Percentiles rank a stretch among this genome's conserved stretches.
These are phyloP conservation scores for Phalanger gymnotis DNA, from an alignment of 2,797 vertebrate genomes.

Conservation along the genomic window DNA sequence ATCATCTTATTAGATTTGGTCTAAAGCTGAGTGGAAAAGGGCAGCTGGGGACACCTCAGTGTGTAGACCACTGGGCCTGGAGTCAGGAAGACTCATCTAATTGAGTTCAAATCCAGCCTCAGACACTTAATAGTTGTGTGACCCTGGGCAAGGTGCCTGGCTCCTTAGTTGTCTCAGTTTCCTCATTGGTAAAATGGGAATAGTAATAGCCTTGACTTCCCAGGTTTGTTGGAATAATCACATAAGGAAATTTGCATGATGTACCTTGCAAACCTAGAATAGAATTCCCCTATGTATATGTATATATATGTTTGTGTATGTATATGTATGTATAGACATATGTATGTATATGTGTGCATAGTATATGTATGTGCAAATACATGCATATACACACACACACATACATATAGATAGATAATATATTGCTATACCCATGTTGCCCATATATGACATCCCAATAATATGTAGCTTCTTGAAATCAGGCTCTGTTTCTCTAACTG, in stretches of 20 bases:
- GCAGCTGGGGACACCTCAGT: neutral
- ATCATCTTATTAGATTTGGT: neutral
- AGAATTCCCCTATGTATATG: neutral
- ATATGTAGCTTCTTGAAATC: neutral
- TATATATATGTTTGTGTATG: too few species aligned
- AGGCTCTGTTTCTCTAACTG: neutral
- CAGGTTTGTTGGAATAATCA: neutral
- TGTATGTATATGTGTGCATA: too few species aligned
- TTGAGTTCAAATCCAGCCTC: neutral
- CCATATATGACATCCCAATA: neutral
- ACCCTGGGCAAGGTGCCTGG: neutral
- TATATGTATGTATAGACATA: too few species aligned
- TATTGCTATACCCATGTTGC: neutral
- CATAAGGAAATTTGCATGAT: neutral
- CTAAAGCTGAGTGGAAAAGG: neutral
- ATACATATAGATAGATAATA: too few species aligned
- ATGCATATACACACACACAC: rapidly evolving
- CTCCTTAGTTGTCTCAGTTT: neutral
- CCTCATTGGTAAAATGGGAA: neutral
- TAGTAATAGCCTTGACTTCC: neutral
- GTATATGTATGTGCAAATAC: too few species aligned
- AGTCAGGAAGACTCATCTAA: too few species aligned
- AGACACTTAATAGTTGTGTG: neutral
- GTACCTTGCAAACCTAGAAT: neutral
- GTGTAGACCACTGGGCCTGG: neutral